Percentiles rank a stretch among this genome's conserved stretches.
These are phyloP conservation scores for Incurvaria masculella DNA, from an alignment of 2,888 invertebrate genomes.

Conservation along the genomic window DNA sequence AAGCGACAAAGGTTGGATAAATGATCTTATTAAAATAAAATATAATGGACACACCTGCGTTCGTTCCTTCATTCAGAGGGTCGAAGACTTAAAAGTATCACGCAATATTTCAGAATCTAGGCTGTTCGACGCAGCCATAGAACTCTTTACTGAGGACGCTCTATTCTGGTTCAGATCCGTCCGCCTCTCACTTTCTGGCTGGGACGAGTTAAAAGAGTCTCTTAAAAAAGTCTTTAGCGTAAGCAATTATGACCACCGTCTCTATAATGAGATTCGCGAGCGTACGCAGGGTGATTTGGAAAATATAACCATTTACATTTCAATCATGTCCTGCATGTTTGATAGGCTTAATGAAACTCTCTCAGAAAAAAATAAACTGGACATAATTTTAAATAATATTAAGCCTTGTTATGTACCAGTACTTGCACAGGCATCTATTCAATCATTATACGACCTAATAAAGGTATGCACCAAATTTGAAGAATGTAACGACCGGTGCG, in stretches of 20 bases:
- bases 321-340: slow-evolving; percentile 18
- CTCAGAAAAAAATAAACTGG: slow-evolving; percentile 15
- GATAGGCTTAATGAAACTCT: slow-evolving; percentile 11
- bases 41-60: too few species aligned
- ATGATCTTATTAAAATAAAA: too few species aligned
- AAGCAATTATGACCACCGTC: slow-evolving; percentile 2
- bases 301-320: slow-evolving; percentile 13
- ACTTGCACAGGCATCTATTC: not conserved
- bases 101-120: too few species aligned
- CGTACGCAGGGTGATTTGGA: slow-evolving; percentile 6
- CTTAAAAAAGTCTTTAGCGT: not conserved
- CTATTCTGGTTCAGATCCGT: slow-evolving; percentile 7
- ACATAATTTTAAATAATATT: slow-evolving; percentile 14
- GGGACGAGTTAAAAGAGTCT: not conserved
- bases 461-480: not conserved
- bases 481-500: not conserved
- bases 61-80: too few species aligned
- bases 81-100: too few species aligned
- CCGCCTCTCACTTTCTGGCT: not conserved
- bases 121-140: slow-evolving; percentile 2
- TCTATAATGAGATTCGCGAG: slow-evolving; percentile 2
- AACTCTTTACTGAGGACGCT: slow-evolving; percentile 9
- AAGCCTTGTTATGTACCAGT: slow-evolving; percentile 3
- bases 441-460: not conserved
- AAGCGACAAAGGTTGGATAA: too few species aligned